Base-by-base conservation (phyloP, 2,797 vertebrate genomes). In the Chiroxiphia lanceolata region DNA sequence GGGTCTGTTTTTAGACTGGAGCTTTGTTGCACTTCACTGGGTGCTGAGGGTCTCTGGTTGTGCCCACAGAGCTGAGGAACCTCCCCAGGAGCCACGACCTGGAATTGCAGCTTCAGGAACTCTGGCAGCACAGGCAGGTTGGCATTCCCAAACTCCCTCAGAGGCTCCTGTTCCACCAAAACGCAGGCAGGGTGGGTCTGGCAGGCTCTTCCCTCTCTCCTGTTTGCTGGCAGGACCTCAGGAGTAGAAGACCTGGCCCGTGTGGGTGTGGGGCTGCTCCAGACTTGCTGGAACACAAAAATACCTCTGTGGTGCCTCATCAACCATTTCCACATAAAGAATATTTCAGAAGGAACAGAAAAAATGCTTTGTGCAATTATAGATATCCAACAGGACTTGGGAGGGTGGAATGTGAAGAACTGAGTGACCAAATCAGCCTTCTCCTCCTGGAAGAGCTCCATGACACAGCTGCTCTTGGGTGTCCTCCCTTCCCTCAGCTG, bases 181-280 rank as follows among this genome's bases (percentile, higher is more conserved):
- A 4, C 6, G 3, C 44, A 10, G 42, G 10, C 19, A 51, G 69
- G 51, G 3, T 0, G 8, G 34, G 4, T 10, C 42, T 87, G 59
- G 70, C 80, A 61, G 67, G 42, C 15, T 81, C 19, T 83, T 2
- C 38, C 27, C 47, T 18, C 47, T 14, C 18, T 34, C 88, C 31
- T 2, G 13, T 10, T 29, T 38, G 57, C 75, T 78, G 85, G 44
- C 56, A 25, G 33, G 14, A 19, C 56, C 69, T 91, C 56, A 21
- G 50, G 80, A 65, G 50, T 6, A 47, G 67, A 40, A 60, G 45
- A 21, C 34, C 3, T 2, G 45, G 38, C 13, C 11, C 1, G 2
- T 53, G 27, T 15, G 53, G 18, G 20, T 10, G 51, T 0, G 4
- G 67, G 45, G 25, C 83, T 65, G 57, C 69, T 74, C 56, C 61